These are phyloP conservation scores for Gerris buenoi DNA, from an alignment of 1,140 invertebrate species.

Conservation along the genomic window DNA sequence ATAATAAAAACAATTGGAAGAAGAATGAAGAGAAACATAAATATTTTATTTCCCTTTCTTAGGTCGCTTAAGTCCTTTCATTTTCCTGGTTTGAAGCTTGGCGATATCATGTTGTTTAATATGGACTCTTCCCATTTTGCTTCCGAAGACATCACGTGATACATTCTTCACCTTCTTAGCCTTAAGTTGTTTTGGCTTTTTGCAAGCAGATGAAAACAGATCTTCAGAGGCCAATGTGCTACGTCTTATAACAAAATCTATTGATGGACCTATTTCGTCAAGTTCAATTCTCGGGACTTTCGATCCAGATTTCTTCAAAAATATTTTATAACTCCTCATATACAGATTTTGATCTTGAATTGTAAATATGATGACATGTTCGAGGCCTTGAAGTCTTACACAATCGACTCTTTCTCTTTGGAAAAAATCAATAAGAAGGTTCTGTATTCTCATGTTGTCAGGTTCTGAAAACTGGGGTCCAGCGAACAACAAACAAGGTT, in stretches of 20 bases:
- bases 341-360: conserved; percentile 63
- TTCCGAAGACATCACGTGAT: conserved; percentile 68
- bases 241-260: conserved; percentile 71
- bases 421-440: conserved; percentile 85
- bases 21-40: too few relatives aligned
- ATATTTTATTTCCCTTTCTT: too few relatives aligned
- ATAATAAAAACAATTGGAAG: too few relatives aligned
- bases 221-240: conserved; percentile 80
- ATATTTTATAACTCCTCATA: conserved; percentile 74
- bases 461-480: conserved; percentile 76
- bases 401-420: conserved; percentile 61
- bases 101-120: conserved; percentile 76
- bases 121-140: conserved; percentile 80
- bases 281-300: conserved; percentile 78
- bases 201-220: conserved; percentile 73
- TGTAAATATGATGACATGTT: conserved; percentile 83
- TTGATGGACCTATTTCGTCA: conserved; percentile 84
- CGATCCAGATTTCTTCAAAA: conserved; percentile 80
- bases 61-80: conserved; percentile 72
- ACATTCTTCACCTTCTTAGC: conserved; percentile 83
- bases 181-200: conserved; percentile 68
- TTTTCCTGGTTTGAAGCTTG: conserved; percentile 79
- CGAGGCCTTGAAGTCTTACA: conserved; percentile 77
- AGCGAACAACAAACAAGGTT: conserved; percentile 85
- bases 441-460: conserved; percentile 70